phyloP scores from a whole-genome alignment of 2,113 vertebrate genomes.

The Micronycteris hirsuta region DNA sequence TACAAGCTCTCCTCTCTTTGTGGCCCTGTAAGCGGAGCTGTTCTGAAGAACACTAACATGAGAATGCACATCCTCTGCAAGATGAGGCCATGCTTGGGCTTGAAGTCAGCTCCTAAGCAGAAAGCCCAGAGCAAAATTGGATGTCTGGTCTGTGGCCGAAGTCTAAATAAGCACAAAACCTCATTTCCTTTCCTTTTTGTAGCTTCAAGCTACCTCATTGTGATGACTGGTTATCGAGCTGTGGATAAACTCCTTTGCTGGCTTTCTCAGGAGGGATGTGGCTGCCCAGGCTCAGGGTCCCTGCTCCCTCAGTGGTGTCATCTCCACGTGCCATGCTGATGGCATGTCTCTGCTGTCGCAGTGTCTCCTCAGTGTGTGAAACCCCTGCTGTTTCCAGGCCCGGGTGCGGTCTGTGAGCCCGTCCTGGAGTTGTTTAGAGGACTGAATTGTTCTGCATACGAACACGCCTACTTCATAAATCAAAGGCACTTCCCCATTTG shows the following conservation, averaged over 20 bases:
- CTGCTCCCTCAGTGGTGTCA: neutral
- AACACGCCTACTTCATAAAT: constrained; percentile 29
- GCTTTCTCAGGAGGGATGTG: neutral
- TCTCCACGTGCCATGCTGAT: accelerated
- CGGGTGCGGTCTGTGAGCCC: neutral
- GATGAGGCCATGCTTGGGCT: neutral
- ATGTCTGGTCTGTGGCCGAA: neutral
- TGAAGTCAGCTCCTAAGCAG: neutral
- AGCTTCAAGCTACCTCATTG: neutral
- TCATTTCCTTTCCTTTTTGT: neutral
- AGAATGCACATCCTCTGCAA: neutral
- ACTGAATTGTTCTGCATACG: neutral
- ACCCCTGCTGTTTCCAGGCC: neutral
- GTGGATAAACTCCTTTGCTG: neutral
- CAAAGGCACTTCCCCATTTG: constrained; percentile 46
- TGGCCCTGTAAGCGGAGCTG: neutral
- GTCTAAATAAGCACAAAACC: neutral
- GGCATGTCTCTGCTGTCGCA: neutral
- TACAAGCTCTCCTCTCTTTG: neutral
- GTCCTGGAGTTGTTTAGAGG: neutral
- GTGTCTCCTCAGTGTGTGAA: accelerated
- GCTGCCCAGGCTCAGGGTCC: neutral
- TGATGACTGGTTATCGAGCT: neutral
- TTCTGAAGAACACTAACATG: neutral
- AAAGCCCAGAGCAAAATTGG: neutral